Evolutionary conservation across 2,113 vertebrate genomes (phyloP).

Genomic region (Pseudopipra pipra): DNA sequence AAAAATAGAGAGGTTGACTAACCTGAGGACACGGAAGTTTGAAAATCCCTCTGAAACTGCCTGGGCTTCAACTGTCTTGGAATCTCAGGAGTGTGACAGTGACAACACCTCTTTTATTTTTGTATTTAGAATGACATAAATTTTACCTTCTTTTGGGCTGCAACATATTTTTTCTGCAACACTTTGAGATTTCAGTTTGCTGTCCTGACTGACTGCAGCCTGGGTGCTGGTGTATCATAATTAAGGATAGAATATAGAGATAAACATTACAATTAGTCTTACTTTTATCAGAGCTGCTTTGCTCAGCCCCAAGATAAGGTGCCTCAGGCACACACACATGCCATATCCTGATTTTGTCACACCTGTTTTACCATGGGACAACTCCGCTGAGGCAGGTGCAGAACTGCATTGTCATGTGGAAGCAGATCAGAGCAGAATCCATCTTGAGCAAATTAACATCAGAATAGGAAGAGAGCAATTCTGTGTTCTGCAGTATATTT

Average conservation of each 20-base stretch:
- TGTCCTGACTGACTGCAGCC: background rate
- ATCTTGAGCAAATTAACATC: background rate
- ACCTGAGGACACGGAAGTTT: background rate
- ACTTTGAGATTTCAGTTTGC: background rate
- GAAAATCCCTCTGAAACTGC: background rate
- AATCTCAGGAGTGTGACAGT: background rate
- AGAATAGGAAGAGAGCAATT: background rate
- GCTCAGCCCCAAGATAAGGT: background rate
- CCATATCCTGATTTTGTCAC: background rate
- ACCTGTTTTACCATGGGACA: background rate
- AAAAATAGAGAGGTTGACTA: background rate
- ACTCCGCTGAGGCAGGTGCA: background rate
- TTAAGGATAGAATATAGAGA: background rate
- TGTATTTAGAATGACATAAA: background rate
- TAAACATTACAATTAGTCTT: background rate
- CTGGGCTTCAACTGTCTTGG: background rate
- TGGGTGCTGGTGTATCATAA: background rate
- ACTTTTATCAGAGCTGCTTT: background rate
- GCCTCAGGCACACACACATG: background rate
- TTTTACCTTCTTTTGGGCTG: background rate
- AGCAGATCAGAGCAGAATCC: background rate
- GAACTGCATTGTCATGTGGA: background rate
- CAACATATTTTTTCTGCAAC: background rate
- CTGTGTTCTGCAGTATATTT: background rate
- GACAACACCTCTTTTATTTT: background rate